A percentile compares a stretch with the other conserved stretches of the same genome.
phyloP scores from a whole-genome alignment of 2,888 invertebrate genomes.

The Phyto melanocephala region DNA sequence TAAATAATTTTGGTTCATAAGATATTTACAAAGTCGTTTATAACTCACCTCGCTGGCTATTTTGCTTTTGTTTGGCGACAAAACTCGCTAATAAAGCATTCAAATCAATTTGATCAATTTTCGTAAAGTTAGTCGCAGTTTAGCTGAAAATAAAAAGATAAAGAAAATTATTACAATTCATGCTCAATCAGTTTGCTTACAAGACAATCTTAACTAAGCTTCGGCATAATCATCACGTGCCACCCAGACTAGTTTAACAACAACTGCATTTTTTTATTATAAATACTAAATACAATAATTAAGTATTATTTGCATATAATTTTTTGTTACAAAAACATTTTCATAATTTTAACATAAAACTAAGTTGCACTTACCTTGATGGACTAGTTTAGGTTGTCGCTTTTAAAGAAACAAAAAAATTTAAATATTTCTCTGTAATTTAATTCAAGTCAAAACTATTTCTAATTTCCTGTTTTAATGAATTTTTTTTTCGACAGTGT shows the following conservation, averaged over 20 bases:
- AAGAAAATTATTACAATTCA: background rate
- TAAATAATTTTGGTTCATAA: too few species aligned
- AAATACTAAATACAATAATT: constrained; percentile 54
- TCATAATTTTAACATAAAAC: constrained; percentile 14
- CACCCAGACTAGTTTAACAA: constrained; percentile 39
- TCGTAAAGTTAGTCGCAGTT: constrained; percentile 17
- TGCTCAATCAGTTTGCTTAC: constrained; percentile 22
- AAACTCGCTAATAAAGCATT: constrained; percentile 36
- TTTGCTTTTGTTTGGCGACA: constrained; percentile 50
- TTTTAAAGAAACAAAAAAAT: background rate
- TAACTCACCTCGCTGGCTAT: constrained; percentile 53
- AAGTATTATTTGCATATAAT: constrained; percentile 54
- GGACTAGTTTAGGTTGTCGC: constrained; percentile 21
- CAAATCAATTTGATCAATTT: constrained; percentile 28
- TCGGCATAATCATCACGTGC: constrained; percentile 61
- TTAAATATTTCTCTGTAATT: constrained; percentile 6
- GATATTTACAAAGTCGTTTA: background rate
- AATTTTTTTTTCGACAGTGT: background rate
- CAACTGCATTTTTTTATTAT: constrained; percentile 20
- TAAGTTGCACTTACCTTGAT: constrained; percentile 28
- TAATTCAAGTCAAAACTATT: constrained; percentile 39
- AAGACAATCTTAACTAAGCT: constrained; percentile 28
- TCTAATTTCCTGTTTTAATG: constrained; percentile 48
- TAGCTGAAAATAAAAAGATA: constrained; percentile 26
- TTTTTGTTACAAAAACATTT: constrained; percentile 26